Conservation (phyloP, 1,140 invertebrate species). For the Dysdera silvatica region DNA sequence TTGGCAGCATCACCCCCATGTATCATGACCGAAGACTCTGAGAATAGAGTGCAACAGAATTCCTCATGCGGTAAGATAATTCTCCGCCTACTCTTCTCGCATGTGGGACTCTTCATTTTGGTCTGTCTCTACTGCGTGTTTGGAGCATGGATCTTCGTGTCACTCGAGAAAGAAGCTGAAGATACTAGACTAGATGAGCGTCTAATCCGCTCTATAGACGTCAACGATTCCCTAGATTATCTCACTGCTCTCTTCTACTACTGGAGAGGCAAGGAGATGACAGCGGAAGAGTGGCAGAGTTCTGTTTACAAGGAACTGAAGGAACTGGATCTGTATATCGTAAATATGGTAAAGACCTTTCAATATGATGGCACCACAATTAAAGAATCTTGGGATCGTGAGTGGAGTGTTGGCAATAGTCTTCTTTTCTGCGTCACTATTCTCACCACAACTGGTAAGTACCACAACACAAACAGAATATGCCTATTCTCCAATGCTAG, state of each 20-base stretch:
- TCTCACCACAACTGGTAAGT: constrained; percentile 38
- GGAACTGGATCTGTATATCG: constrained; percentile 34
- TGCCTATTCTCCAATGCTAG: neutral
- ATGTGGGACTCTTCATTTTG: constrained; percentile 36
- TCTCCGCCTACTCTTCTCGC: constrained; percentile 34
- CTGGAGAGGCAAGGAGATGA: constrained; percentile 28
- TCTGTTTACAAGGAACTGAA: constrained; percentile 31
- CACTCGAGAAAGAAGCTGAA: constrained; percentile 28
- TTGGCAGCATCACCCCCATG: too few species aligned
- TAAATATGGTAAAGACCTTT: constrained; percentile 26
- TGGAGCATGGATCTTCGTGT: constrained; percentile 35
- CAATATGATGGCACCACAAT: constrained; percentile 36
- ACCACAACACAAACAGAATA: neutral
- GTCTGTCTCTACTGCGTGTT: constrained; percentile 32
- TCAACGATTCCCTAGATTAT: constrained; percentile 36
- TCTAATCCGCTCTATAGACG: constrained; percentile 21
- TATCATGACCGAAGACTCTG: neutral
- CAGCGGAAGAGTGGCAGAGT: constrained; percentile 15
- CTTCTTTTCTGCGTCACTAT: constrained; percentile 38
- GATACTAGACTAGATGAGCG: constrained; percentile 12
- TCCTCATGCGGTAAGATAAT: constrained; percentile 25
- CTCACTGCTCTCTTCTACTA: constrained; percentile 34
- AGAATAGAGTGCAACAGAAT: neutral
- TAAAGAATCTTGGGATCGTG: constrained; percentile 31
- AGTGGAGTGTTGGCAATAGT: constrained; percentile 37